Base-by-base conservation (phyloP, 1,140 invertebrate species). In the Leguminivora glycinivorella region DNA sequence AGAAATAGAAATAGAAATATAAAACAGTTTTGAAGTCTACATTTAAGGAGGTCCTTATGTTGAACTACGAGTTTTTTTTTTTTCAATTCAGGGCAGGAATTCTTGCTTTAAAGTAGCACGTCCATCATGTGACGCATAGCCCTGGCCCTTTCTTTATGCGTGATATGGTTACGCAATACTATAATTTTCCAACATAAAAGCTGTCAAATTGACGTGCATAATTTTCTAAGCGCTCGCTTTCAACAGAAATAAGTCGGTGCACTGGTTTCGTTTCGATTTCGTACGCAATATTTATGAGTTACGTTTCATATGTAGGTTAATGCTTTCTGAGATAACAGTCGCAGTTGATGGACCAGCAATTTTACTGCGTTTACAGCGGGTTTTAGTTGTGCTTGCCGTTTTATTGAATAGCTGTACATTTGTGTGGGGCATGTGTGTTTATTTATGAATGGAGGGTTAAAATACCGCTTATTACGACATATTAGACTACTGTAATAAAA, bases 221-320 rank as follows among this genome's bases (percentile, higher is more conserved):
- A 17, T 43, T 43, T 17, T 43, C 9, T 4, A 43, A 43, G 17
- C 40, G 40, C n/a, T 43, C n/a, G 40, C n/a, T 43, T 43, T 43
- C 40, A 52, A 38, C 34, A 52, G 17, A 74, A 80, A 73, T 82
- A 80, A 81, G 67, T 80, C 81, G 77, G 77, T 80, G 81, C 79
- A 83, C 83, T 84, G 80, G 77, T 81, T 85, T 76, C 76, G 78
- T 79, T 84, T 77, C 73, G 78, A 73, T 70, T 63, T 80, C 74
- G 69, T 84, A 84, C 80, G 88, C 87, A 84, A 74, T 73, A 47
- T 70, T 82, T 82, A 82, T 83, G 78, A 80, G 75, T 82, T 83
- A 83, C 77, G 71, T 73, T 80, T 83, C 72, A 71, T 71, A 88
- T 89, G 79, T 88, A 77, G 87, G 87, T 87, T 89, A 89, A 88